phyloP scores from a whole-genome alignment of 2,888 invertebrate genomes.

The Chironomus riparius region DNA sequence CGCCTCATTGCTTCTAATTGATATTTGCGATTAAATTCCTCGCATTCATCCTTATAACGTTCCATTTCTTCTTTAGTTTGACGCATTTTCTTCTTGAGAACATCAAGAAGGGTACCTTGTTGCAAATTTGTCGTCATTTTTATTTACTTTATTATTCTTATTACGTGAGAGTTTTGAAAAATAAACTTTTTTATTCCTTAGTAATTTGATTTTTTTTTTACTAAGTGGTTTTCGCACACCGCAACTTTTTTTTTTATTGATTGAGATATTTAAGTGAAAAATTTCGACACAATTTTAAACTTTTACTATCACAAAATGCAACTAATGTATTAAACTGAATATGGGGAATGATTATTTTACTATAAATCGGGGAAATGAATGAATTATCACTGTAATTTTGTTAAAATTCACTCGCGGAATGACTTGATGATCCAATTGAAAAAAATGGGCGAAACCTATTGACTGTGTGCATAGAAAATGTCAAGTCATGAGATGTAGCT shows the following conservation, averaged over 20 bases:
- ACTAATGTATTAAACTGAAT: background rate
- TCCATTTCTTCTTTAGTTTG: conserved; percentile 99
- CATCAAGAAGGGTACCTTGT: conserved; percentile 90
- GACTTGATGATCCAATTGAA: conserved; percentile 5
- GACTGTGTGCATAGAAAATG: background rate
- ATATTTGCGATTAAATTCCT: conserved; percentile 89
- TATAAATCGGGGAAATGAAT: conserved; percentile 1
- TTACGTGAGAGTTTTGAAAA: background rate
- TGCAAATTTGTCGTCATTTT: conserved; percentile 82
- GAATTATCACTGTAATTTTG: conserved; percentile 15
- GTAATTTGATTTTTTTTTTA: background rate
- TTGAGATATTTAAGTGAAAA: background rate
- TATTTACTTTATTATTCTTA: conserved; percentile 30
- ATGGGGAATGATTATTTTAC: background rate
- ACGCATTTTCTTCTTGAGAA: conserved; percentile 99
- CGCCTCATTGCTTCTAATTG: conserved; percentile 93
- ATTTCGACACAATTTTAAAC: conserved; percentile 12
- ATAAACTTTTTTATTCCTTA: background rate
- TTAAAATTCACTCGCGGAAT: conserved; percentile 24
- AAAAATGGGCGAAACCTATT: conserved; percentile 23
- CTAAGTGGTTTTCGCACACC: conserved; percentile 7
- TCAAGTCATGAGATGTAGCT: background rate
- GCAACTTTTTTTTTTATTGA: conserved; percentile 2
- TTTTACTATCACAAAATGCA: background rate
- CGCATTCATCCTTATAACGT: conserved; percentile 94